Evolutionary conservation across 2,113 vertebrate genomes (phyloP).

Genomic region (Bagarius yarrelli): DNA sequence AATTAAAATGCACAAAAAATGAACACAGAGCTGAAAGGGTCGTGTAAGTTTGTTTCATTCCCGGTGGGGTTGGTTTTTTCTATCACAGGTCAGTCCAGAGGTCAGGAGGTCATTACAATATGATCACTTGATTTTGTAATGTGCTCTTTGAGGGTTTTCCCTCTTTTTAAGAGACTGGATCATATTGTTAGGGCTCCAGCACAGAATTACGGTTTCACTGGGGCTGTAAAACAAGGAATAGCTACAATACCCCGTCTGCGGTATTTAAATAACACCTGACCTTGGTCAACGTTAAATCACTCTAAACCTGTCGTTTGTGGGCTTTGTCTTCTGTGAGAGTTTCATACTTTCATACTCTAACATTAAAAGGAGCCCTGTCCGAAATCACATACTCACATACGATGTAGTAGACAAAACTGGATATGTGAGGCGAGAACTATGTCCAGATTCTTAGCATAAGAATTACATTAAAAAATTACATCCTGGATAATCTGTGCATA

Average conservation of each 20-base stretch:
- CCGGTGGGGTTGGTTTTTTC: not conserved
- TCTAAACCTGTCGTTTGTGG: not conserved
- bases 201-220: not conserved
- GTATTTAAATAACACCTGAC: not conserved
- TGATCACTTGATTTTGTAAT: not conserved
- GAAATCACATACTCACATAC: no score
- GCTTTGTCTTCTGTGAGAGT: not conserved
- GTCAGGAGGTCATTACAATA: not conserved
- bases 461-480: no score
- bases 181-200: not conserved
- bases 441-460: no score
- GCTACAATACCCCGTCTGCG: not conserved
- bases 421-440: no score
- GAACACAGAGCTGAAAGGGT: slow-evolving; percentile 52
- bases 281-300: not conserved
- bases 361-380: not conserved
- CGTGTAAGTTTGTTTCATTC: slow-evolving; percentile 54
- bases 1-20: slow-evolving; percentile 58
- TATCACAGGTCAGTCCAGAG: not conserved
- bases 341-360: not conserved
- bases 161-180: not conserved
- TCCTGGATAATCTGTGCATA: no score
- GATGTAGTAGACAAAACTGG: no score
- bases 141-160: not conserved
- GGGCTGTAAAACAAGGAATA: not conserved